Conservation (phyloP, 2,113 vertebrate genomes). For the Syngnathus floridae region DNA sequence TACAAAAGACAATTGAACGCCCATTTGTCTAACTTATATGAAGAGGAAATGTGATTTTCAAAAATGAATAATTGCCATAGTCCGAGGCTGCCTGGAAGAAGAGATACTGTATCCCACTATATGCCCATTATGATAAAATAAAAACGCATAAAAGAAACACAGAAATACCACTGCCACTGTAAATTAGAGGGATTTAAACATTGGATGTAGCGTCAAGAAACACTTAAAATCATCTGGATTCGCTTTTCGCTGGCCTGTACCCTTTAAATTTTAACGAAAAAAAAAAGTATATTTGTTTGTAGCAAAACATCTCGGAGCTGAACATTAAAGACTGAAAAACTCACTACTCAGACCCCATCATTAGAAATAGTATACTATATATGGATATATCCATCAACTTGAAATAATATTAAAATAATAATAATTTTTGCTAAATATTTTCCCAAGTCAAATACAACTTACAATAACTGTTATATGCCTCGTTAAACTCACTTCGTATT, state of each 20-base stretch:
- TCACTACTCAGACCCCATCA: background rate
- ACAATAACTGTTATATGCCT: background rate
- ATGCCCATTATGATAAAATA: background rate
- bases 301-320: background rate
- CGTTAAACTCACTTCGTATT: background rate
- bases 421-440: background rate
- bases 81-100: background rate
- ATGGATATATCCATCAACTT: background rate
- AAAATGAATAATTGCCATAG: background rate
- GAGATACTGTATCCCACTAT: background rate
- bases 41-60: constrained; percentile 2
- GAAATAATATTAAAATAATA: background rate
- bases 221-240: background rate
- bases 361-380: too few species aligned
- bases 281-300: background rate
- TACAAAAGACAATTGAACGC: constrained; percentile 1
- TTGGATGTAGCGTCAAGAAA: background rate
- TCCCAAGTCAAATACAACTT: background rate
- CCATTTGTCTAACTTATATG: constrained; percentile 20
- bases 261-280: background rate
- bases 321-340: background rate
- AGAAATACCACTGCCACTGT: background rate
- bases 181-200: background rate
- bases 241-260: background rate
- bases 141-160: background rate